Evolutionary conservation across 2,797 vertebrate species (phyloP), one percentile per base, ranked within the genome.

Genomic region (Cirrhinus mrigala): DNA sequence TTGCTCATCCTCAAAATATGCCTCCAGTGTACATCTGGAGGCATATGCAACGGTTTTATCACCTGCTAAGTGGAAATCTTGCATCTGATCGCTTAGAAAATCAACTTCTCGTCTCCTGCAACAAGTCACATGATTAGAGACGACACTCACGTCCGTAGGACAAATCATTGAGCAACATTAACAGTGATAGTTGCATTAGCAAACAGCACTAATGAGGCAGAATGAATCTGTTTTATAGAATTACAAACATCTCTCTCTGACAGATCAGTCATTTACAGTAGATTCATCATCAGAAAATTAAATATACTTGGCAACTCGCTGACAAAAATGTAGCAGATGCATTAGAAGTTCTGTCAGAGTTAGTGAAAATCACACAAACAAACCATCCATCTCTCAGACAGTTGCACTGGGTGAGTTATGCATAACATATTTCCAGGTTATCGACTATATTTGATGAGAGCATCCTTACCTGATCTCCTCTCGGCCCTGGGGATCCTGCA

Each of bases 201-300:
- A 76, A 56, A 56, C 74, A 56, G 27, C 60, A 33, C 9, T 52
- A 68, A 80, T 33, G 44, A 66, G n/a, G 44, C 44, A 79, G 60
- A 79, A 33, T 50, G 11, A 68, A 48, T 79, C 40, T 20, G 44
- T 52, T 79, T 79, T 66, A 29, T 15, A 64, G 10, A 29, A 66
- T 46, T 66, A 12, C 77, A 33, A 79, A 52, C 78, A 80, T 20
- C 78, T 68, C 60, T 64, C 77, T 79, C n/a, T 12, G n/a, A n/a
- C 33, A 60, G 22, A 54, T 60, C 14, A 1, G 58, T 60, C 2
- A 79, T 64, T 79, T 79, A 64, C 77, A 64, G 12, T 27, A 46
- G 18, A 40, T 58, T 73, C 70, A 22, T 64, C 27, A 52, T 80
- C 16, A 8, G 18, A 50, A 50, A 66, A 50, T 79, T n/a, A 37